Conservation (phyloP, 2,888 invertebrate species). For the Chrysolina haemoptera region DNA sequence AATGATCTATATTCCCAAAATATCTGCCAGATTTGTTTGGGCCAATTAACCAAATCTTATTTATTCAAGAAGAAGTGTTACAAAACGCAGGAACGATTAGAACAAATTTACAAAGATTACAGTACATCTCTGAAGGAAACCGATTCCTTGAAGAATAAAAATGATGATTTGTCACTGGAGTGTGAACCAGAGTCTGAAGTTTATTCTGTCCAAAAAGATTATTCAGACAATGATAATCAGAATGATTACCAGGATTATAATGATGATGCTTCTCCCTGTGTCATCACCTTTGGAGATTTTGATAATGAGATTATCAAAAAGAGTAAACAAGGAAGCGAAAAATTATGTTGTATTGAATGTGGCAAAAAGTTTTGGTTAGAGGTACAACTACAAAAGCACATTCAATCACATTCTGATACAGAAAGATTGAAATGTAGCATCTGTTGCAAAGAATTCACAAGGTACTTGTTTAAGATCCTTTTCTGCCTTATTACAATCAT, state of each 20-base stretch:
- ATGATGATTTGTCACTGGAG: background rate
- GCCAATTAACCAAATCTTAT: slow-evolving; percentile 55
- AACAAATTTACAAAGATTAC: slow-evolving; percentile 40
- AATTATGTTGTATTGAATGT: slow-evolving; percentile 53
- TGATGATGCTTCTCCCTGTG: slow-evolving; percentile 2
- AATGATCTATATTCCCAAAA: slow-evolving; percentile 55
- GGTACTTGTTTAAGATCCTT: slow-evolving; percentile 40
- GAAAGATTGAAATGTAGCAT: slow-evolving; percentile 54
- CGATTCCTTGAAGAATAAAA: background rate
- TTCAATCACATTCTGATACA: slow-evolving; percentile 52
- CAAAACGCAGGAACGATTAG: slow-evolving; percentile 53
- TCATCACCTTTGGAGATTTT: slow-evolving; percentile 19
- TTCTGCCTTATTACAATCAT: too few species aligned
- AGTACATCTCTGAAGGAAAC: slow-evolving; percentile 9
- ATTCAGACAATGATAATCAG: background rate
- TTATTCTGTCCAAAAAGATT: background rate
- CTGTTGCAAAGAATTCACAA: slow-evolving; percentile 54
- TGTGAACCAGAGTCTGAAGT: background rate
- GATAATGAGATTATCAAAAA: slow-evolving; percentile 30
- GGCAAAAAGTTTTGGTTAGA: slow-evolving; percentile 51
- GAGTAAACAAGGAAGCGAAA: slow-evolving; percentile 16
- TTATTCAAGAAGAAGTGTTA: slow-evolving; percentile 58
- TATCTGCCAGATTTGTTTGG: slow-evolving; percentile 58
- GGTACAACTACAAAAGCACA: slow-evolving; percentile 56
- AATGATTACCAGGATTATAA: background rate